Base-by-base conservation (phyloP, 1,140 invertebrate genomes). In the Schlechtendalia chinensis region DNA sequence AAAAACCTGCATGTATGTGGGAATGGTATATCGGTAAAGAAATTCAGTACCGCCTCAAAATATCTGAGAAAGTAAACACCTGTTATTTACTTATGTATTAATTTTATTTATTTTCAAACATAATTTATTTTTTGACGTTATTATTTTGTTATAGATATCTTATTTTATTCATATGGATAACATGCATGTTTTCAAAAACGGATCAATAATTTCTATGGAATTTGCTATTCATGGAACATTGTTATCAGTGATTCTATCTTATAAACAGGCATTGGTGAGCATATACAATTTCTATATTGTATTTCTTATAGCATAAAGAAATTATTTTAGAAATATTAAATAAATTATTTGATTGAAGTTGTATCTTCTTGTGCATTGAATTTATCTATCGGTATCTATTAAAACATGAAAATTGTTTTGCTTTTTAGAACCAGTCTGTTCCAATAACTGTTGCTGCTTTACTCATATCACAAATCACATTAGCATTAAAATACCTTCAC, bases 1-100 rank as follows among this genome's bases (percentile, higher is more conserved):
- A 94, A 86, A 92, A 91, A 82, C 92, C 92, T 5, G 88, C 91
- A 50, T 92, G 92, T 84, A 89, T 90, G 81, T 94, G 93, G 93
- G 93, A 94, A 85, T 93, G 89, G 85, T 94, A 94, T 84, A 92
- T 94, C 82, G 90, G 90, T 82, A 88, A 91, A 83, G 93, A 94
- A 86, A 89, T 94, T 82, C 90, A 91, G 83, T 85, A 88, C 53
- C 89, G 93, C 80, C 86, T 94, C 81, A 89, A 88, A 65, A 89
- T 91, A 86, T 89, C 90, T 22, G 88, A 90, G 84, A 89, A 91
- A 90, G 89, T 92, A 89, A 86, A 83, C 83, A 81, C 17, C 8
- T 54, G 12, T 72, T 72, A n/a, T 22, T 12, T 63, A 59, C 24
- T 29, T 47, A 61, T n/a, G 22, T 53, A 59, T 0, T 63, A 14